Percentiles rank a stretch among this genome's conserved stretches.
phyloP scores from a whole-genome alignment of 2,113 vertebrate species.

The Chlamydotis undulata region DNA sequence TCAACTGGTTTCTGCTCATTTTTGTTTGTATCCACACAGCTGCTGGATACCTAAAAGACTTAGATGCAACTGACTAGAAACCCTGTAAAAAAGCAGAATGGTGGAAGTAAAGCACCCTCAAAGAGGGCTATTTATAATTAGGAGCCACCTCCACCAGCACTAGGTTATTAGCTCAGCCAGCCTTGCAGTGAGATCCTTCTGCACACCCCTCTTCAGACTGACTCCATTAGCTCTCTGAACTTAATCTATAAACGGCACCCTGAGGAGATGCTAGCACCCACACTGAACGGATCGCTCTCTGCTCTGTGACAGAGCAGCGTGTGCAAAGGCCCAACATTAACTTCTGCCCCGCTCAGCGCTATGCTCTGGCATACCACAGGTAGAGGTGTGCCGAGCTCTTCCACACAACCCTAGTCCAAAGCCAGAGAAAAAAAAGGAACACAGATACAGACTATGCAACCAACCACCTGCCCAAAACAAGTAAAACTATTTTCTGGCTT shows the following conservation, averaged over 20 bases:
- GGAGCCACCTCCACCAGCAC: background rate
- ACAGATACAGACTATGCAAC: background rate
- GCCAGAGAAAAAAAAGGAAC: background rate
- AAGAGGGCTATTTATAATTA: background rate
- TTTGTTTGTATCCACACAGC: background rate
- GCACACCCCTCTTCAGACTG: background rate
- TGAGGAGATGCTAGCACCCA: background rate
- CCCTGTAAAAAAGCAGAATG: background rate
- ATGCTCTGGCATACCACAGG: background rate
- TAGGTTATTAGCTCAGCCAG: background rate
- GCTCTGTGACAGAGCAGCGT: background rate
- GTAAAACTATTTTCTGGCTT: background rate
- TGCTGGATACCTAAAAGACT: background rate
- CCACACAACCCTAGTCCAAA: background rate
- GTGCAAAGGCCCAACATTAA: background rate
- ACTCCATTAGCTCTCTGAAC: background rate
- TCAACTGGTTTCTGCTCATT: background rate
- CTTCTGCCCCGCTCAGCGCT: background rate
- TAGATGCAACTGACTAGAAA: background rate
- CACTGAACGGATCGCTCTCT: background rate
- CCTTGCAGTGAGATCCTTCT: background rate
- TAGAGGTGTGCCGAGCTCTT: background rate
- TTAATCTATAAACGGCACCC: background rate
- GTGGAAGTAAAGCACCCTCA: background rate
- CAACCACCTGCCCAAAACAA: background rate